Percentiles rank a stretch among this genome's conserved stretches.
Evolutionary conservation across 2,888 invertebrate genomes (phyloP).

Genomic region (Nudaria mundana): DNA sequence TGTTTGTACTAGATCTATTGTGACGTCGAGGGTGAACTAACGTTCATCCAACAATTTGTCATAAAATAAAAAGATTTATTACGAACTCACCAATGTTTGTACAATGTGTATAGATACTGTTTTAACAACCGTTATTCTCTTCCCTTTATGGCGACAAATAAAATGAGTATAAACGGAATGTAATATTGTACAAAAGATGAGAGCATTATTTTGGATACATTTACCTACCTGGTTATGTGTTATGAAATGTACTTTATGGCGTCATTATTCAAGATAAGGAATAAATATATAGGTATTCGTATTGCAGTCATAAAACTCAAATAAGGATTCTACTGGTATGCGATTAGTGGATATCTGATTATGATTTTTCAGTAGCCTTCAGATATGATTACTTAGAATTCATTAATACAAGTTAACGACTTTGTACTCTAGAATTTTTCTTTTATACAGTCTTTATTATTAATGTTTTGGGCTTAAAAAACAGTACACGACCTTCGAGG

Average conservation of each 20-base stretch:
- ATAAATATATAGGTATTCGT: conserved; percentile 28
- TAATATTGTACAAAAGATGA: conserved; percentile 67
- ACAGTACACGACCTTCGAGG: too few relatives aligned
- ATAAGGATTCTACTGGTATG: conserved; percentile 21
- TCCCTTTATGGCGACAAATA: conserved; percentile 75
- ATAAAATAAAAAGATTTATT: conserved; percentile 81
- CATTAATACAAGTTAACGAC: conserved; percentile 5
- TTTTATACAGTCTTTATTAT: too few relatives aligned
- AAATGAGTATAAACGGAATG: conserved; percentile 70
- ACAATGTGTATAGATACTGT: conserved; percentile 62
- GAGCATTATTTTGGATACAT: conserved; percentile 57
- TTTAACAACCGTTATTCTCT: conserved; percentile 72
- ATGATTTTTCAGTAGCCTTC: conserved; percentile 9
- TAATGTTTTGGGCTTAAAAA: too few relatives aligned
- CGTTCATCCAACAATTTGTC: conserved; percentile 76
- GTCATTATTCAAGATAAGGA: conserved; percentile 44
- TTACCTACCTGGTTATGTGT: conserved; percentile 44
- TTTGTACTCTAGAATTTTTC: not conserved
- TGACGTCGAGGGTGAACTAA: conserved; percentile 53
- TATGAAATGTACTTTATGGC: conserved; percentile 47
- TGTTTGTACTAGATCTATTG: conserved; percentile 77
- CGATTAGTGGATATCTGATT: conserved; percentile 19
- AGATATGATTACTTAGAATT: conserved; percentile 3
- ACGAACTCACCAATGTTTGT: conserved; percentile 53
- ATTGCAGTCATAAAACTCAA: conserved; percentile 14